These are phyloP conservation scores for Sciaenops ocellatus DNA, from an alignment of 2,797 vertebrate species.

Conservation along the genomic window DNA sequence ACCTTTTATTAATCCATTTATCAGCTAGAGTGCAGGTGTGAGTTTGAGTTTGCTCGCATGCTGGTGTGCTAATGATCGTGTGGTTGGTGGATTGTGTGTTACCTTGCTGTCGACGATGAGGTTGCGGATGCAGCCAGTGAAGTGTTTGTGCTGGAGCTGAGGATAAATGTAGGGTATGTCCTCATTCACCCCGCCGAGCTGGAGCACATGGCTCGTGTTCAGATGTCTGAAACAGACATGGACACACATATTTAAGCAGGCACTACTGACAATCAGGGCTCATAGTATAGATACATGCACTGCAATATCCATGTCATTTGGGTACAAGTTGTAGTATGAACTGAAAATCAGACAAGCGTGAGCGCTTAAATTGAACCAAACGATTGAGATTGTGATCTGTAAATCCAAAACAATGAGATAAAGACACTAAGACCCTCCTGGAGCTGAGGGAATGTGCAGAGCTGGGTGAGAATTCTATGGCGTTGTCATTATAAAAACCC, in stretches of 20 bases:
- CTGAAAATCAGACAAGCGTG: background rate
- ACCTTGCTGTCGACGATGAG: constrained; percentile 93
- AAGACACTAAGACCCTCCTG: background rate
- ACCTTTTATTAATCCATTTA: constrained; percentile 70
- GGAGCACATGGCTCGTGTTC: constrained; percentile 89
- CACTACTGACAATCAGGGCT: background rate
- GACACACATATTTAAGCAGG: background rate
- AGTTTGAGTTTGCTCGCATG: constrained; percentile 18
- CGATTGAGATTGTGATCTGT: background rate
- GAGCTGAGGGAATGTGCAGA: background rate
- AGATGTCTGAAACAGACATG: constrained; percentile 82
- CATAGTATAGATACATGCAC: background rate
- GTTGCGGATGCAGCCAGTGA: constrained; percentile 92
- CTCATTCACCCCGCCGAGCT: constrained; percentile 92
- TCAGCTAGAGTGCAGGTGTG: constrained; percentile 57
- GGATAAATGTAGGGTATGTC: constrained; percentile 89
- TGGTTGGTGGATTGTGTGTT: constrained; percentile 31
- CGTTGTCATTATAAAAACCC: background rate
- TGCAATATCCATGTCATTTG: background rate
- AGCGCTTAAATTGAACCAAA: background rate
- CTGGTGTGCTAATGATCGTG: constrained; percentile 35
- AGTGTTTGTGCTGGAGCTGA: constrained; percentile 90
- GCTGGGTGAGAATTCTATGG: background rate
- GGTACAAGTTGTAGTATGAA: background rate
- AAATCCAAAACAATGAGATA: background rate